phyloP scores from a whole-genome alignment of 2,797 vertebrate species.

The Crossoptilon crossoptilon region DNA sequence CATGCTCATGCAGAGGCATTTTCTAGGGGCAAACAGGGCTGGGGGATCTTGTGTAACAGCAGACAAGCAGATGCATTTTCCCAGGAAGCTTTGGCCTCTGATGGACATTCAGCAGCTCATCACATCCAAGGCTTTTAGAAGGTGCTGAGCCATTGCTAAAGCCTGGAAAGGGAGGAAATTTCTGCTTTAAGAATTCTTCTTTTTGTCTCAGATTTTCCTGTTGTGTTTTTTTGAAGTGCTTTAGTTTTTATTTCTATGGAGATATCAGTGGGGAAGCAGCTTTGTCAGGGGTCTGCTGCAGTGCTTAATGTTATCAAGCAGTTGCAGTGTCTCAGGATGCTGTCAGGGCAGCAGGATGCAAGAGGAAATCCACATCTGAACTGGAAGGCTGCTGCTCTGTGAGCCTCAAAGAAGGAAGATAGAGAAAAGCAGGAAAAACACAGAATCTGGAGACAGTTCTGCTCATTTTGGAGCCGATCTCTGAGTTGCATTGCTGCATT shows the following conservation, averaged over 20 bases:
- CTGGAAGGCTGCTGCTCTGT: background rate
- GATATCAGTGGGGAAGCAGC: background rate
- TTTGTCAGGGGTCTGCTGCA: background rate
- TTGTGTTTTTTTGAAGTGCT: background rate
- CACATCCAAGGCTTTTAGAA: constrained; percentile 30
- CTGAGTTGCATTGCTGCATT: background rate
- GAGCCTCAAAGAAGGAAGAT: background rate
- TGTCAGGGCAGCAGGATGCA: background rate
- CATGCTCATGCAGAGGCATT: background rate
- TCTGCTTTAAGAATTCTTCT: constrained; percentile 15
- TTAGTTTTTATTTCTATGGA: constrained; percentile 23
- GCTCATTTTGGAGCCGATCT: background rate
- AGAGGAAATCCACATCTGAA: background rate
- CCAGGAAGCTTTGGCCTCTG: constrained; percentile 39
- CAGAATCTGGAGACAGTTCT: background rate
- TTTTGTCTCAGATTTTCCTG: constrained; percentile 1
- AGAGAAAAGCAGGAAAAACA: background rate
- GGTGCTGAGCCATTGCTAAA: constrained; percentile 37
- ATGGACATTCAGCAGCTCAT: constrained; percentile 50
- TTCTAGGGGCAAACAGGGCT: background rate
- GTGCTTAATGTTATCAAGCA: background rate
- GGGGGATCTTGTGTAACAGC: constrained; percentile 8
- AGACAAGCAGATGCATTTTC: constrained; percentile 24
- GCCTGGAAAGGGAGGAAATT: background rate
- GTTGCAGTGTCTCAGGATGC: background rate